phyloP scores from a whole-genome alignment of 1,140 invertebrate genomes.

The Pentalonia nigronervosa region DNA sequence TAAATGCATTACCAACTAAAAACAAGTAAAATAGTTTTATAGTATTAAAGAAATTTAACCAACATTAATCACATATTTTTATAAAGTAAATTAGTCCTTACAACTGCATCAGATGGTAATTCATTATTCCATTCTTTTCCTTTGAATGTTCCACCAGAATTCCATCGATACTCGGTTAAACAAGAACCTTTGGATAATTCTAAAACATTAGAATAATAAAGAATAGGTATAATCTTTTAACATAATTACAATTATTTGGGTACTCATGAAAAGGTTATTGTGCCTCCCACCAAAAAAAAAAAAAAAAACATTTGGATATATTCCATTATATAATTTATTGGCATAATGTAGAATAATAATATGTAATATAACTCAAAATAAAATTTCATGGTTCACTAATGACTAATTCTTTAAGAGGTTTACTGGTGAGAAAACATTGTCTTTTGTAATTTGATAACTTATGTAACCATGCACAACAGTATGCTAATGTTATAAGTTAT shows the following conservation, averaged over 20 bases:
- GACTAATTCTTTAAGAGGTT: no score
- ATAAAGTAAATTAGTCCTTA: neutral
- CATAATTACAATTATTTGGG: neutral
- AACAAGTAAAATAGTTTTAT: conserved; percentile 60
- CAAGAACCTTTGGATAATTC: conserved; percentile 79
- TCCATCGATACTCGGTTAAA: conserved; percentile 84
- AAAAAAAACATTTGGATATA: neutral
- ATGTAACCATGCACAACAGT: no score
- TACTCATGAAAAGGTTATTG: neutral
- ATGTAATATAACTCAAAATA: no score
- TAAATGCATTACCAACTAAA: conserved; percentile 82
- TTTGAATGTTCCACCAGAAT: conserved; percentile 75
- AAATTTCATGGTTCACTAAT: no score
- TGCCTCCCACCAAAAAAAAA: neutral
- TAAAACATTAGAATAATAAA: conserved; percentile 60
- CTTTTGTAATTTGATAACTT: no score
- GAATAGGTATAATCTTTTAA: neutral
- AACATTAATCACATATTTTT: neutral
- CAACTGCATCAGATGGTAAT: conserved; percentile 80
- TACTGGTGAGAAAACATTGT: no score
- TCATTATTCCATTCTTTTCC: conserved; percentile 80
- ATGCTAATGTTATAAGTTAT: no score
- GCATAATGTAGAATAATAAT: neutral
- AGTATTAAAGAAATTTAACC: neutral
- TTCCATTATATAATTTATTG: neutral